Percentiles rank a stretch among this genome's conserved stretches.
phyloP scores from a whole-genome alignment of 1,140 invertebrate species.

The Sycophila sp. region DNA sequence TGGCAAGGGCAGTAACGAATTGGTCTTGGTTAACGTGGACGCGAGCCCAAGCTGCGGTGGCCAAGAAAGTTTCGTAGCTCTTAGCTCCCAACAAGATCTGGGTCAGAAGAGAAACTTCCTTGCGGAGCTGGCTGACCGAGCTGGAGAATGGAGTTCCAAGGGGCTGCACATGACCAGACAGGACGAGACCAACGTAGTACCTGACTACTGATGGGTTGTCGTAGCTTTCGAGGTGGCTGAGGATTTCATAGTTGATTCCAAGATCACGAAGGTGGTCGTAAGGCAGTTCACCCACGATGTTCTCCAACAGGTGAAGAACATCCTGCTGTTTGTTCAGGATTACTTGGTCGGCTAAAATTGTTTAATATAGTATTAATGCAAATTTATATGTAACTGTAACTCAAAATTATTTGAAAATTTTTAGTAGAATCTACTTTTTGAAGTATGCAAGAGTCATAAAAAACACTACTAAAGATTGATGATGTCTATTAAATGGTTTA shows the following conservation, averaged over 20 bases:
- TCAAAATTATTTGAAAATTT: no score
- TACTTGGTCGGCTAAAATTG: conserved; percentile 65
- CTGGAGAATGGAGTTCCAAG: conserved; percentile 51
- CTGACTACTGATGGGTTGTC: conserved; percentile 51
- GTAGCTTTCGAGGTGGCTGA: conserved; percentile 49
- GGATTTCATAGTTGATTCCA: conserved; percentile 55
- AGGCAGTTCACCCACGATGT: conserved; percentile 67
- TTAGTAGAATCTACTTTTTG: no score
- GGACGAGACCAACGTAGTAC: conserved; percentile 51
- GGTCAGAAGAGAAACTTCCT: conserved; percentile 54
- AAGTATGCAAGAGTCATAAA: neutral
- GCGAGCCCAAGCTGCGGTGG: conserved; percentile 63
- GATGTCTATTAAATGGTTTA: neutral
- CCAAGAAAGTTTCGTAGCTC: conserved; percentile 58
- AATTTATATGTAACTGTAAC: neutral
- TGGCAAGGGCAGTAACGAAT: conserved; percentile 60
- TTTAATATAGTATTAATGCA: neutral
- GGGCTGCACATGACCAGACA: conserved; percentile 55
- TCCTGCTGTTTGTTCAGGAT: conserved; percentile 72
- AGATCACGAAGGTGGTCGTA: conserved; percentile 54
- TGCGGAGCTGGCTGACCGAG: conserved; percentile 54
- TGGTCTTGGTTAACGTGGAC: conserved; percentile 63
- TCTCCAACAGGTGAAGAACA: conserved; percentile 71
- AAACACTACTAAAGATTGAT: neutral
- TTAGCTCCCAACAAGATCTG: conserved; percentile 64